Conservation (phyloP, 1,140 invertebrate genomes). For the Apis cerana region DNA sequence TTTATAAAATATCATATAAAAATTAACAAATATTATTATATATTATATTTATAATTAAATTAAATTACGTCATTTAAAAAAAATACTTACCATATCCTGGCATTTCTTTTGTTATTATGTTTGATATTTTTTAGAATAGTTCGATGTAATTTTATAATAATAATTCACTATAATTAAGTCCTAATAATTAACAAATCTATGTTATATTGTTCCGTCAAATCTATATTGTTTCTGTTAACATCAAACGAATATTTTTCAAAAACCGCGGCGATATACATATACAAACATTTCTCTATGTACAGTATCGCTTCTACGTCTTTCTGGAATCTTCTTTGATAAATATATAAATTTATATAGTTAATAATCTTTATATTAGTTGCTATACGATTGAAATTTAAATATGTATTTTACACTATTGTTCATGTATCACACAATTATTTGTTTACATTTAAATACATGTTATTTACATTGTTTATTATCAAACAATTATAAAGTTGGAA, state of each 20-base stretch:
- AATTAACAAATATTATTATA: background rate
- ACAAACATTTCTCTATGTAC: background rate
- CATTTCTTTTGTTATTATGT: constrained; percentile 29
- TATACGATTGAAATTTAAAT: background rate
- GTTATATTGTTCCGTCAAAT: background rate
- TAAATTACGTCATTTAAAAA: background rate
- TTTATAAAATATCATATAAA: background rate
- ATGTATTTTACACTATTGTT: background rate
- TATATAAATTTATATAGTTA: constrained; percentile 7
- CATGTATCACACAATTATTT: background rate
- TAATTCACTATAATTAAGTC: background rate
- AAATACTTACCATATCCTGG: constrained; percentile 24
- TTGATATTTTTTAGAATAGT: background rate
- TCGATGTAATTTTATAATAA: background rate
- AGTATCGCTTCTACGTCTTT: constrained; percentile 1
- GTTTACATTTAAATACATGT: background rate
- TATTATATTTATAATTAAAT: background rate
- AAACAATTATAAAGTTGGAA: background rate
- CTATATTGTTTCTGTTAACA: background rate
- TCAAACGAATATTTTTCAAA: constrained; percentile 1
- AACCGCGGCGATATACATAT: constrained; percentile 10
- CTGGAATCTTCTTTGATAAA: constrained; percentile 28
- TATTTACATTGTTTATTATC: background rate
- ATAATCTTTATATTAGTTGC: background rate
- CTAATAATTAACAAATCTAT: background rate